phyloP scores from a whole-genome alignment of 2,797 vertebrate genomes.

The Anolis apletophallus region DNA sequence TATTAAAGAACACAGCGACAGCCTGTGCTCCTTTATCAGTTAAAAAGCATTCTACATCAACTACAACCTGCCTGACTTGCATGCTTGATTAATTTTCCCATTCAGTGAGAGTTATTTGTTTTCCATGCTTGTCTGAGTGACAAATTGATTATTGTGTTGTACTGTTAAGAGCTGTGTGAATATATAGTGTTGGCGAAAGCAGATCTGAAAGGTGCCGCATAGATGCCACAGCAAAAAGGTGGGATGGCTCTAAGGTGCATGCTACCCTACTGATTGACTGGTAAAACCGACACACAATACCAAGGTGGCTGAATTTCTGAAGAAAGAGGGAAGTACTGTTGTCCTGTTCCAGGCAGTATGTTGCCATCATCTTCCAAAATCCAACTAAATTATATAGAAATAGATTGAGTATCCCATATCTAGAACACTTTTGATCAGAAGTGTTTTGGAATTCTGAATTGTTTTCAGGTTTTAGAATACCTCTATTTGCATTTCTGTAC shows the following conservation, averaged over 20 bases:
- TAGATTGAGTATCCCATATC: too few species aligned
- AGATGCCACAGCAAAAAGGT: slow-evolving; percentile 49
- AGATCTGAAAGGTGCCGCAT: slow-evolving; percentile 67
- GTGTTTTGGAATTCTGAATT: too few species aligned
- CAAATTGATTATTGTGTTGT: slow-evolving; percentile 75
- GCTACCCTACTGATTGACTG: slow-evolving; percentile 15
- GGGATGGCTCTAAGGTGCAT: slow-evolving; percentile 53
- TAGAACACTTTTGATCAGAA: too few species aligned
- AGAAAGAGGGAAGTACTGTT: slow-evolving; percentile 43
- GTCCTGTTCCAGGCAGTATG: slow-evolving; percentile 43
- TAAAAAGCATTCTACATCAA: slow-evolving; percentile 72
- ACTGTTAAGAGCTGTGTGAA: slow-evolving; percentile 76
- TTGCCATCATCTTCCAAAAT: slow-evolving; percentile 52
- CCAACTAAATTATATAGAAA: slow-evolving; percentile 13
- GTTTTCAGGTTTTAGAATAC: too few species aligned
- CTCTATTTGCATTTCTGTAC: too few species aligned
- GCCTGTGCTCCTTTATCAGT: slow-evolving; percentile 69
- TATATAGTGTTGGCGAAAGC: slow-evolving; percentile 73
- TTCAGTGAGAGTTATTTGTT: slow-evolving; percentile 72
- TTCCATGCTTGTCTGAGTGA: slow-evolving; percentile 75
- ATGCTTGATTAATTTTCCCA: slow-evolving; percentile 72
- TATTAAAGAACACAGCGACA: slow-evolving; percentile 72
- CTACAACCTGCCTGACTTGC: slow-evolving; percentile 76
- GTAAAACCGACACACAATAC: slow-evolving; percentile 47
- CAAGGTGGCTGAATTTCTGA: slow-evolving; percentile 43